Evolutionary conservation across 1,140 invertebrate species (phyloP), one percentile per base, ranked within the genome.

Genomic region (Bacillus rossius): DNA sequence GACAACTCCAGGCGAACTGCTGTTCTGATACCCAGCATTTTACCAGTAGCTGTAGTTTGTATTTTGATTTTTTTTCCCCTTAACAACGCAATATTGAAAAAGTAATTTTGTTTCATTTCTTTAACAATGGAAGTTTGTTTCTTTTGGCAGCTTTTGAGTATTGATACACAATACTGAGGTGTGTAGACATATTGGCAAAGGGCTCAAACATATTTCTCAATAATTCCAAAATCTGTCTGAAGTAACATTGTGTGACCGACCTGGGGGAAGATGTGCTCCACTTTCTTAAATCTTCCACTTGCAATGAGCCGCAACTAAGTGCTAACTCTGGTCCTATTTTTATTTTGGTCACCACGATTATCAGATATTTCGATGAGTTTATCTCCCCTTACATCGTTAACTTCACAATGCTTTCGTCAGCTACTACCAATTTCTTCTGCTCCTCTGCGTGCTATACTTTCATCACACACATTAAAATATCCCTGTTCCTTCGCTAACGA

Each of bases 171-270:
- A 13, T 49, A 13, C 3, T 23, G 8, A 25, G 5, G 47, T 3
- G 47, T 23, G n/a, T 20, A 49, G 3, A 49, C 16, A 23, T 4
- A 49, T 25, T 49, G 47, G 26, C 47, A 49, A n/a, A 8, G 22
- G 5, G 14, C 5, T 25, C 47, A 7, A 13, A 49, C 47, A 49
- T 49, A 5, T 49, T 49, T 49, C 16, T 49, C 16, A 3, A 49
- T 23, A 20, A 49, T 7, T 22, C 5, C 47, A 53, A 69, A 69
- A 53, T 63, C 62, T n/a, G 65, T 48, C 50, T 69, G 65, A 43
- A 61, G 65, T 1, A 69, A 58, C 43, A 62, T 69, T 19, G 59
- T 57, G 41, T 69, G 65, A 20, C 67, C 67, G 19, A 58, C 13
- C 16, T 61, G 38, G 3, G 63, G 61, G 52, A 64, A 67, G 5